phyloP scores from a whole-genome alignment of 2,797 vertebrate species.

The Miichthys miiuy region DNA sequence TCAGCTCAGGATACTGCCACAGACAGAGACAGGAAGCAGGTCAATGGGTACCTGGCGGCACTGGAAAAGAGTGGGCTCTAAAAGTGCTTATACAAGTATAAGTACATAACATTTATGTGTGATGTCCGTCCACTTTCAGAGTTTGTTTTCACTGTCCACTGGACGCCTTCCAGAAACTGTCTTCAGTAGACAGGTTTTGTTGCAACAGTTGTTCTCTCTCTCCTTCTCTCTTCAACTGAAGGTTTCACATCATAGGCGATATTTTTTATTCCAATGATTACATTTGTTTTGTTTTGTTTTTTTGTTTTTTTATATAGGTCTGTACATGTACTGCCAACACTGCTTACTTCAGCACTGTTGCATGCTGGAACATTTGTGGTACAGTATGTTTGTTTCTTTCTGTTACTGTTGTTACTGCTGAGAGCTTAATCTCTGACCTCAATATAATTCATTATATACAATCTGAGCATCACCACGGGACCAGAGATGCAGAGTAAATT shows the following conservation, averaged over 20 bases:
- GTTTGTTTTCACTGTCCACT: not conserved
- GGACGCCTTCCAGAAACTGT: conserved; percentile 10
- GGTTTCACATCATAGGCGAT: not conserved
- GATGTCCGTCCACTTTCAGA: not conserved
- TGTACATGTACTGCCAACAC: not conserved
- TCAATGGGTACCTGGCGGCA: conserved; percentile 23
- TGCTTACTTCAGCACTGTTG: not conserved
- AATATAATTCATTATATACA: conserved; percentile 41
- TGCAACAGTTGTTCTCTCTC: not conserved
- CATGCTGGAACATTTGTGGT: not conserved
- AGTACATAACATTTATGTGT: not conserved
- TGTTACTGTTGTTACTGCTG: not conserved
- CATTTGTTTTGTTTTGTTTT: conserved; percentile 7
- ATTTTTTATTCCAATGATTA: not conserved
- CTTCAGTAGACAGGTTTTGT: conserved; percentile 1
- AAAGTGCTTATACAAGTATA: conserved; percentile 29
- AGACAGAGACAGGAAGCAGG: conserved; percentile 20
- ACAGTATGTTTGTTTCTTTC: not conserved
- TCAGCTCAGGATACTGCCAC: conserved; percentile 26
- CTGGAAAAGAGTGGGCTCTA: not conserved
- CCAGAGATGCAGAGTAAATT: conserved; percentile 20
- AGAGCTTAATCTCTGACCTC: conserved; percentile 4
- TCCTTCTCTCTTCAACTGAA: not conserved
- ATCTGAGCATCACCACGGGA: conserved; percentile 28
- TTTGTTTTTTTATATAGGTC: not conserved